phyloP scores from a whole-genome alignment of 1,140 invertebrate species.

The Heliconius hewitsoni region DNA sequence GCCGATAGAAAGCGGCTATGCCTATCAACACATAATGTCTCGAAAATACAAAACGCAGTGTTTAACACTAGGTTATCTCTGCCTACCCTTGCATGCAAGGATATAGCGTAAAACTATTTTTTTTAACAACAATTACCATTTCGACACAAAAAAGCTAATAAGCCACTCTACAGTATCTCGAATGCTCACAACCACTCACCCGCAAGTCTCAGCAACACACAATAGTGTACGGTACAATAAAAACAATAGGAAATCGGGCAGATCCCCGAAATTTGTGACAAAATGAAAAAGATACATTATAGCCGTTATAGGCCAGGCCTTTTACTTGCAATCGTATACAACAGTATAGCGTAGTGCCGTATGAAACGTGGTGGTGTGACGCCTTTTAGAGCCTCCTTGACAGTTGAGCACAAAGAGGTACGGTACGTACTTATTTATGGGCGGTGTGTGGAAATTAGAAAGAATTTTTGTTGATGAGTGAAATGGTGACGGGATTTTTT shows the following conservation, averaged over 20 bases:
- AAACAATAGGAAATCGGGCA: slow-evolving; percentile 12
- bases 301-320: slow-evolving; percentile 1
- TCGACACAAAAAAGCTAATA: background rate
- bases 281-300: background rate
- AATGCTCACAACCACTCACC: background rate
- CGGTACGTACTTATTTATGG: background rate
- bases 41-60: no score
- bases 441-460: background rate
- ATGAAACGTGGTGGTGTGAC: background rate
- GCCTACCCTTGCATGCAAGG: no score
- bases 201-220: background rate
- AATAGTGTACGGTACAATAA: background rate
- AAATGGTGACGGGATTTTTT: background rate
- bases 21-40: no score
- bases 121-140: background rate
- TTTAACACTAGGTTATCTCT: no score
- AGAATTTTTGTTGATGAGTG: slow-evolving; percentile 9
- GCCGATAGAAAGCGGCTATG: no score
- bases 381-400: slow-evolving; percentile 10
- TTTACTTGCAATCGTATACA: slow-evolving; percentile 8
- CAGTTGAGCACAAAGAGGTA: background rate
- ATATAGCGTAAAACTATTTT: no score
- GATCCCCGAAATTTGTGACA: slow-evolving; percentile 7
- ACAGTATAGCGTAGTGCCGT: background rate
- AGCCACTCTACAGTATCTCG: background rate